Conservation (phyloP, 1,140 invertebrate species). For the Megalonaias nervosa region DNA sequence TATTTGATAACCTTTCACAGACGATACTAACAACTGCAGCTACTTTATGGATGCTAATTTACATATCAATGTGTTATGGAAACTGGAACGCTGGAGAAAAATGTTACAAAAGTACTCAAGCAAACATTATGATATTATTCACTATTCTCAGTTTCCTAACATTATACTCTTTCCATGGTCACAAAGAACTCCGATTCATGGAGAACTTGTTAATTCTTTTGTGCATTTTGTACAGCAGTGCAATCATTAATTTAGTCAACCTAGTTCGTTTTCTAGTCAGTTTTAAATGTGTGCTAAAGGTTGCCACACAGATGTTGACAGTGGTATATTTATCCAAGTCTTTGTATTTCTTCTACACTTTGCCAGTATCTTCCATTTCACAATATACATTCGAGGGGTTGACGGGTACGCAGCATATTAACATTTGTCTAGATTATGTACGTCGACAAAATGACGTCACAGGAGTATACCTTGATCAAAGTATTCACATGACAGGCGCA, state of each 20-base stretch:
- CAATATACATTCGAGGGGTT: slow-evolving; percentile 49
- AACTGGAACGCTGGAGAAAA: not conserved
- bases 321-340: slow-evolving; percentile 36
- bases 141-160: slow-evolving; percentile 46
- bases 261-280: not conserved
- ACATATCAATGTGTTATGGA: not conserved
- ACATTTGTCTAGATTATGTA: slow-evolving; percentile 59
- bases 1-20: slow-evolving; percentile 3
- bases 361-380: slow-evolving; percentile 25
- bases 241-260: not conserved
- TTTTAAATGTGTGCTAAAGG: not conserved
- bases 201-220: slow-evolving; percentile 59
- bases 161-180: slow-evolving; percentile 49
- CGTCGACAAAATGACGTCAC: slow-evolving; percentile 53
- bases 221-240: slow-evolving; percentile 37
- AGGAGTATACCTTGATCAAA: slow-evolving; percentile 60
- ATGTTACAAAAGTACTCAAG: not conserved
- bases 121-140: not conserved
- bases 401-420: slow-evolving; percentile 51
- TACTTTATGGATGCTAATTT: no score
- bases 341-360: slow-evolving; percentile 23
- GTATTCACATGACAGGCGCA: slow-evolving; percentile 57
- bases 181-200: slow-evolving; percentile 62
- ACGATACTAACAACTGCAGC: no score
- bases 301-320: slow-evolving; percentile 2